A percentile compares a stretch with the other conserved stretches of the same genome.
phyloP scores from a whole-genome alignment of 92 coral and sea anemone genomes.

The Muricea muricata region DNA sequence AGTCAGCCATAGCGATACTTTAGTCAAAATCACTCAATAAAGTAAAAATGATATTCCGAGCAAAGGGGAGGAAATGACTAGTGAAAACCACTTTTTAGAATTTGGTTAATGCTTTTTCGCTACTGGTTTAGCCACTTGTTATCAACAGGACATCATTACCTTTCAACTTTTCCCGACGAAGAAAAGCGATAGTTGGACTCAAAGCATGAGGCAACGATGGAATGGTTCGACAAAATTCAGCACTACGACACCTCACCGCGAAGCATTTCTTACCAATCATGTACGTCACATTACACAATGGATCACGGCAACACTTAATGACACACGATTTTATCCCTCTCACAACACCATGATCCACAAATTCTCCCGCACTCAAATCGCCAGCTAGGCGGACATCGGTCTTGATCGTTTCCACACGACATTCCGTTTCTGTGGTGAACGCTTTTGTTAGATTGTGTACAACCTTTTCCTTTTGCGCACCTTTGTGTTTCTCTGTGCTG shows the following conservation, averaged over 20 bases:
- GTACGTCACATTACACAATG: conserved; percentile 90
- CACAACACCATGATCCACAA: conserved; percentile 78
- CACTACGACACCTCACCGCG: conserved; percentile 78
- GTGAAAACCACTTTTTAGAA: too few species aligned
- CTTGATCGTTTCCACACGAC: conserved; percentile 71
- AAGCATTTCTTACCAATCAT: conserved; percentile 79
- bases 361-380: conserved; percentile 81
- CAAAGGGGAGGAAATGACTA: too few species aligned
- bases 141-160: too few species aligned
- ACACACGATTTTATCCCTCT: conserved; percentile 76
- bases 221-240: conserved; percentile 71
- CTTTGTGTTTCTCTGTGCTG: too few species aligned
- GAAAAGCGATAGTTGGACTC: conserved; percentile 78
- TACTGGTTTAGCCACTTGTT: too few species aligned
- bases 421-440: conserved; percentile 11
- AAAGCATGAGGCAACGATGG: conserved; percentile 74
- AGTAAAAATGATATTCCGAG: too few species aligned
- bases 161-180: conserved; percentile 3
- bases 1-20: too few species aligned
- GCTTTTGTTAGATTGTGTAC: neutral
- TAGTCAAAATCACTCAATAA: too few species aligned
- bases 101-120: too few species aligned
- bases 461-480: neutral
- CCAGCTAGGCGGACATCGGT: conserved; percentile 83
- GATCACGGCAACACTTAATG: conserved; percentile 76